These are phyloP conservation scores for Natator depressus DNA, from an alignment of 2,113 vertebrate genomes.

Conservation along the genomic window DNA sequence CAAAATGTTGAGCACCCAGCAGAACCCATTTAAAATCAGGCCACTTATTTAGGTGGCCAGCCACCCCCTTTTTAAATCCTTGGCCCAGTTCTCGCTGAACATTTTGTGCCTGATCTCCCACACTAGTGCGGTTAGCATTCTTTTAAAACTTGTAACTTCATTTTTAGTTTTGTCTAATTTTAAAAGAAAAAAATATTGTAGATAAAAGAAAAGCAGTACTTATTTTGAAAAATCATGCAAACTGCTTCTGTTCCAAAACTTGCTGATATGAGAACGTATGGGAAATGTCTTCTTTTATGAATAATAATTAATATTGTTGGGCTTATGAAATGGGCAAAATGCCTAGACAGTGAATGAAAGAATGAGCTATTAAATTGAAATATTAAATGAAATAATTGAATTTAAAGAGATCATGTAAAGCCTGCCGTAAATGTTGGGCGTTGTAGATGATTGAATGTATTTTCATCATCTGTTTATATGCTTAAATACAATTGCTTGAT, in stretches of 20 bases:
- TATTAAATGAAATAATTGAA: slow-evolving; percentile 79
- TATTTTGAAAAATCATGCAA: slow-evolving; percentile 41
- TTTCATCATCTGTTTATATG: slow-evolving; percentile 73
- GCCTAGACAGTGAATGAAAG: slow-evolving; percentile 76
- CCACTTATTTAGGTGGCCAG: background rate
- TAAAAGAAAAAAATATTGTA: slow-evolving; percentile 54
- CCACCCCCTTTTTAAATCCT: background rate
- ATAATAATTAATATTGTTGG: slow-evolving; percentile 74
- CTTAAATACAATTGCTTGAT: slow-evolving; percentile 74
- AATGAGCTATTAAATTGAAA: slow-evolving; percentile 78
- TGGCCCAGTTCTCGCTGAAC: slow-evolving; percentile 33
- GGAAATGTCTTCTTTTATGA: slow-evolving; percentile 70
- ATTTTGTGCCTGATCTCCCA: slow-evolving; percentile 32
- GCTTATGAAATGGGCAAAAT: slow-evolving; percentile 73
- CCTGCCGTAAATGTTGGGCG: slow-evolving; percentile 55
- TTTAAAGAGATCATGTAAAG: slow-evolving; percentile 72
- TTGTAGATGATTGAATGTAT: slow-evolving; percentile 71
- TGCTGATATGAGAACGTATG: slow-evolving; percentile 71
- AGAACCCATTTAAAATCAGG: background rate
- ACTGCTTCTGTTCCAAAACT: slow-evolving; percentile 67
- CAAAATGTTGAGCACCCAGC: slow-evolving; percentile 28
- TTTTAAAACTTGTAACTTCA: slow-evolving; percentile 18
- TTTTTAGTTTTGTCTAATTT: slow-evolving; percentile 52
- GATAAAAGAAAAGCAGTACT: slow-evolving; percentile 11
- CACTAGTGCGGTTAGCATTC: background rate